phyloP scores from a whole-genome alignment of 1,140 invertebrate genomes.

The Lycorma delicatula region DNA sequence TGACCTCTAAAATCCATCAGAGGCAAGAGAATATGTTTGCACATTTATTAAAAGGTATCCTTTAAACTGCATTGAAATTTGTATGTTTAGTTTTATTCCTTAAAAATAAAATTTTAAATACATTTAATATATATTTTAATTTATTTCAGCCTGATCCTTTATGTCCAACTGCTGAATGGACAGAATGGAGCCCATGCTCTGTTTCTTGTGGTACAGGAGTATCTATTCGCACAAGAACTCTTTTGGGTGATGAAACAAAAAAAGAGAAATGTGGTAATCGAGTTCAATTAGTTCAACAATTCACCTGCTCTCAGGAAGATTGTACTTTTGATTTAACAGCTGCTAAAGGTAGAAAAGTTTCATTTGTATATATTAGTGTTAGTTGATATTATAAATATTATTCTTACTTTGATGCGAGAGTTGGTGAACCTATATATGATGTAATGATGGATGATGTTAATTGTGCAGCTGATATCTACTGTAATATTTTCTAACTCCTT shows the following conservation, averaged over 20 bases:
- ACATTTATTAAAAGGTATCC: too few relatives aligned
- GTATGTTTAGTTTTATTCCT: too few relatives aligned
- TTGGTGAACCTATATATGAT: too few relatives aligned
- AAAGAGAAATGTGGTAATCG: slow-evolving; percentile 26
- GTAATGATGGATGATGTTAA: too few relatives aligned
- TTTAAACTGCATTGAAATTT: too few relatives aligned
- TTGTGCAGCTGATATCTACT: too few relatives aligned
- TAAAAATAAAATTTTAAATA: too few relatives aligned
- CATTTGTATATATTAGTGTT: slow-evolving; percentile 7
- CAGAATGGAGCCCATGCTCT: slow-evolving; percentile 63
- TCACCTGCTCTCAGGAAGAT: slow-evolving; percentile 53
- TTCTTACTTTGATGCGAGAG: too few relatives aligned
- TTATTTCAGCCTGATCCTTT: slow-evolving; percentile 35
- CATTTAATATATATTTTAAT: slow-evolving; percentile 7
- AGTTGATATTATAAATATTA: too few relatives aligned
- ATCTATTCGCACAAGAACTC: slow-evolving; percentile 44
- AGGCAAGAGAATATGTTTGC: too few relatives aligned
- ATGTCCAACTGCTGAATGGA: slow-evolving; percentile 65
- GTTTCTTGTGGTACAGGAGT: slow-evolving; percentile 58
- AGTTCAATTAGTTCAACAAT: slow-evolving; percentile 23
- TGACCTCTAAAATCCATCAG: too few relatives aligned
- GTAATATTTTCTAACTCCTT: too few relatives aligned
- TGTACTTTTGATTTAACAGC: slow-evolving; percentile 61
- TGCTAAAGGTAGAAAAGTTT: slow-evolving; percentile 49
- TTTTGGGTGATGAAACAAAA: slow-evolving; percentile 38